Conservation (phyloP, 2,113 vertebrate species). For the Hydropotes inermis region DNA sequence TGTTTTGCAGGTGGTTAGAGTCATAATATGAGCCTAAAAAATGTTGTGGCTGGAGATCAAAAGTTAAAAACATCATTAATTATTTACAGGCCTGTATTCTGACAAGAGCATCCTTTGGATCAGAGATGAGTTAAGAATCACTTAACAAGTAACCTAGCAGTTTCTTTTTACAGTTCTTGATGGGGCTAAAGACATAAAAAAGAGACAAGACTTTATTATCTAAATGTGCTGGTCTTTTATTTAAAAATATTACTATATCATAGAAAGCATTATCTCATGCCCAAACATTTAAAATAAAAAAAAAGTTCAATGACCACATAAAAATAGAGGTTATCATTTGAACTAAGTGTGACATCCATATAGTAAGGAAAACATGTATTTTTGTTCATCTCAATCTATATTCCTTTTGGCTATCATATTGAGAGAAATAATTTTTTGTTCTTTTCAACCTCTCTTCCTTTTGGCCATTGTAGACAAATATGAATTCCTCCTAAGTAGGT, state of each 20-base stretch:
- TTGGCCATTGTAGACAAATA: slow-evolving; percentile 69
- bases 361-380: not conserved
- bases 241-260: slow-evolving; percentile 64
- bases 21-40: slow-evolving; percentile 13
- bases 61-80: slow-evolving; percentile 44
- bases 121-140: not conserved
- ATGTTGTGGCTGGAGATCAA: not conserved
- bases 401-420: slow-evolving; percentile 67
- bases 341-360: not conserved
- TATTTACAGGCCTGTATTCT: slow-evolving; percentile 33
- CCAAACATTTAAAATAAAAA: slow-evolving; percentile 56
- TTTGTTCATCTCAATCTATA: slow-evolving; percentile 68
- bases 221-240: slow-evolving; percentile 55
- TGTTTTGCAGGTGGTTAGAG: slow-evolving; percentile 29
- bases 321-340: slow-evolving; percentile 24
- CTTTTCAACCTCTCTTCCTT: slow-evolving; percentile 69
- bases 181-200: not conserved
- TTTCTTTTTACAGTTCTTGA: slow-evolving; percentile 41
- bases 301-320: not conserved
- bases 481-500: slow-evolving; percentile 80
- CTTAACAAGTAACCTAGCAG: slow-evolving; percentile 22
- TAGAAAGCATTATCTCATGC: slow-evolving; percentile 60
- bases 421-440: slow-evolving; percentile 50
- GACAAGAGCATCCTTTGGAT: slow-evolving; percentile 30
- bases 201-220: slow-evolving; percentile 20